Evolutionary conservation across 2,888 invertebrate genomes (phyloP), one percentile per base, ranked within the genome.

Genomic region (Glaucopsyche alexis): DNA sequence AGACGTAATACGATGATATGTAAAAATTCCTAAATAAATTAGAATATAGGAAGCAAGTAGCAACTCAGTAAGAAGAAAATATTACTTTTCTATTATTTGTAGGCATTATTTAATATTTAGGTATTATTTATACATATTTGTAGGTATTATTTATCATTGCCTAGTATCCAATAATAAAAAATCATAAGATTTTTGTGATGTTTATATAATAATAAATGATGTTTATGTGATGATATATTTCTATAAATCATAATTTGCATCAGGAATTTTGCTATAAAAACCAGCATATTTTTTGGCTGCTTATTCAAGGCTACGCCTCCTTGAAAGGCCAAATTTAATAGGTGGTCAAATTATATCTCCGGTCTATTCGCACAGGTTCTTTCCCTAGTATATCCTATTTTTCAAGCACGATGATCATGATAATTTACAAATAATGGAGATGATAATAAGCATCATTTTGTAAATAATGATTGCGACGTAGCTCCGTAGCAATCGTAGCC

Each of bases 231-330:
- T 1, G 1, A 7, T 52, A 52, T 16, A 16, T 52, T 16, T 52
- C 0, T 16, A 52, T 52, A 52, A 52, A 52, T 52, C 52, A 52
- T 52, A 52, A 8, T 16, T 52, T 16, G 16, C 16, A 52, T 16
- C n/a, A n/a, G 42, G 6, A 42, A 8, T 16, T 52, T 52, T 16
- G 3, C 16, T 52, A 9, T n/a, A 29, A 60, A 60, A 60, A 60
- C 60, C 29, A 29, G 29, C 60, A 60, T 60, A 11, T 6, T 13
- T 29, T 60, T 6, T 29, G 16, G 19, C 19, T 9, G 19, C 55
- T 29, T 29, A 60, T 60, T 60, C 60, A 60, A 60, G 29, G 60
- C 29, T 60, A 60, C 60, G 60, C 9, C 60, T 60, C 14, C 60
- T 60, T 60, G 29, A 60, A 29, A 29, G 29, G 29, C 60, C 29